Conservation (phyloP, 1,140 invertebrate genomes). For the Carcinoscorpius rotundicauda region DNA sequence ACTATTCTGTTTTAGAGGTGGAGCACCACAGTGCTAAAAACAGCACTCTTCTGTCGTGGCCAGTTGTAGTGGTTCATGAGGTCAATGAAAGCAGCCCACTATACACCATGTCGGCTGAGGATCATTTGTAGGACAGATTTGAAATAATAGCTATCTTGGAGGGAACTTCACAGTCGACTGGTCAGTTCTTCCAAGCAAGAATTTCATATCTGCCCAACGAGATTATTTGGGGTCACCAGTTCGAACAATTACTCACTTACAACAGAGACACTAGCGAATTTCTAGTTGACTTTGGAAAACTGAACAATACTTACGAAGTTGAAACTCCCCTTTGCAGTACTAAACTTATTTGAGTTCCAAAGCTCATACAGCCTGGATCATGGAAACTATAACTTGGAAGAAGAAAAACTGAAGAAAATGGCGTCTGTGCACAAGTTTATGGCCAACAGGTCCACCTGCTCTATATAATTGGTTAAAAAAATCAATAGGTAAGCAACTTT, state of each 20-base stretch:
- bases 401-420: too few relatives aligned
- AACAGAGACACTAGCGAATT: constrained; percentile 84
- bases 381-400: too few relatives aligned
- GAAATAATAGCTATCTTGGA: constrained; percentile 90
- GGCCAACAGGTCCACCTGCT: too few relatives aligned
- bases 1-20: constrained; percentile 37
- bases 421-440: too few relatives aligned
- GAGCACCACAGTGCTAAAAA: constrained; percentile 71
- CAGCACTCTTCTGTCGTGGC: constrained; percentile 89
- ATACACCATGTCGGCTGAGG: constrained; percentile 67
- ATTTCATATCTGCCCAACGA: constrained; percentile 87
- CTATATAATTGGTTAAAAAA: too few relatives aligned
- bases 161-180: constrained; percentile 21
- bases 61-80: constrained; percentile 62
- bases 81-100: constrained; percentile 77
- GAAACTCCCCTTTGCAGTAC: constrained; percentile 86
- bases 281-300: constrained; percentile 86
- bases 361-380: neutral
- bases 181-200: constrained; percentile 32
- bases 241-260: constrained; percentile 75
- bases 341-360: constrained; percentile 48
- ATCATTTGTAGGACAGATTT: constrained; percentile 77
- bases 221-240: constrained; percentile 88
- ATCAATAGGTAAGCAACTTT: too few relatives aligned
- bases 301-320: constrained; percentile 81